phyloP scores from a whole-genome alignment of 2,113 vertebrate species.

The Hoplias malabaricus region DNA sequence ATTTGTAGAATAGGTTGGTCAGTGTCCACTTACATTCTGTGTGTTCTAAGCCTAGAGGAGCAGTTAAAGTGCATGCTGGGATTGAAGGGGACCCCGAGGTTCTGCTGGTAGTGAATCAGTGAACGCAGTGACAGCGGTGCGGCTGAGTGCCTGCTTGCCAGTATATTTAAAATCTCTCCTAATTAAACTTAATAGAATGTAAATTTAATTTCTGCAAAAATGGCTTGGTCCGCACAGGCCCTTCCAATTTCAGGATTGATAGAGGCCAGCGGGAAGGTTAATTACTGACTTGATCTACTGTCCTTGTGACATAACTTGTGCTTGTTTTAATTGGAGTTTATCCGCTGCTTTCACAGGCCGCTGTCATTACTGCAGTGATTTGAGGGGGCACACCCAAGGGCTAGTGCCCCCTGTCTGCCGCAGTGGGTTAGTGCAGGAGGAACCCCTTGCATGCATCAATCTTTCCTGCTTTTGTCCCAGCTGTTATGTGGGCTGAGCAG shows the following conservation, averaged over 20 bases:
- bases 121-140: conserved; percentile 61
- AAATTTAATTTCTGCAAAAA: conserved; percentile 80
- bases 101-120: conserved; percentile 65
- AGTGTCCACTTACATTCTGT: conserved; percentile 13
- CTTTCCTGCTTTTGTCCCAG: conserved; percentile 69
- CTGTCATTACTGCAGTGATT: conserved; percentile 64
- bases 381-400: conserved; percentile 1
- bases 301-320: conserved; percentile 71
- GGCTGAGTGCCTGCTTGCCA: conserved; percentile 68
- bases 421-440: conserved; percentile 41
- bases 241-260: conserved; percentile 76
- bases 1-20: neutral
- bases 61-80: conserved; percentile 50
- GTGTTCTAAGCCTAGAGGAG: neutral
- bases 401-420: conserved; percentile 59
- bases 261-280: conserved; percentile 74
- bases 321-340: conserved; percentile 77
- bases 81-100: conserved; percentile 42
- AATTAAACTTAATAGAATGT: conserved; percentile 84
- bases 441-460: conserved; percentile 62
- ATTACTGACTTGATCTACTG: conserved; percentile 82
- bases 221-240: conserved; percentile 58
- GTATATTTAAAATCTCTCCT: conserved; percentile 82
- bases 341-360: conserved; percentile 64
- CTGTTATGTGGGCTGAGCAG: conserved; percentile 71